Base-by-base conservation (phyloP, 2,113 vertebrate species). In the Alectura lathami region DNA sequence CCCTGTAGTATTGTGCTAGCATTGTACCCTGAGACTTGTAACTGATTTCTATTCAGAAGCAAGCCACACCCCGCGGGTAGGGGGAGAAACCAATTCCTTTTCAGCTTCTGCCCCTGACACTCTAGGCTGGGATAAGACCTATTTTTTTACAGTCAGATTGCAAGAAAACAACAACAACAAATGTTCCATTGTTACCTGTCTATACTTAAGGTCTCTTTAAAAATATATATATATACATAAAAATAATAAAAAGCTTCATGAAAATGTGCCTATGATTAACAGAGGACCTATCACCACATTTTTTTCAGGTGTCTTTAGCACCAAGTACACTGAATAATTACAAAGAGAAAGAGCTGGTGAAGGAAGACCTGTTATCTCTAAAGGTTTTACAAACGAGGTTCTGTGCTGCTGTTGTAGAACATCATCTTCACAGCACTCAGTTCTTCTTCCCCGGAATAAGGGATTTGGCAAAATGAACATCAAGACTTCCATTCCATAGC, bases 261-360 rank as follows among this genome's bases (percentile, higher is more conserved):
- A 57, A 80, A 60, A 56, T 5, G 16, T 7, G 29, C 9, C 30
- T 17, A 24, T 54, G n/a, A 30, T 7, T n/a, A 38, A 18, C 6
- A 17, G 11, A 73, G n/a, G 38, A 83, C 8, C 5, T 50, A 56
- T 36, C 9, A n/a, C 1, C 17, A 27, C 21, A 5, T 47, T 76
- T 62, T 74, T 30, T 8, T 17, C 30, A 9, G 13, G 21, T 17
- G 20, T 15, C 29, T 79, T 13, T 47, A 70, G 9, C 42, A 74
- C 22, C 47, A 27, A 57, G 20, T 6, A 11, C 1, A 0, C 2
- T 32, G 9, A 5, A 13, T 17, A 45, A 66, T 12, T 12, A 22
- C 18, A 27, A 0, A 26, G 36, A 89, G 45, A 89, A 75, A 38
- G 30, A 43, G n/a, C 6, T 42, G n/a, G 13, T 21, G 26, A 34